A percentile compares a stretch with the other conserved stretches of the same genome.
These are phyloP conservation scores for Euschistus heros DNA, from an alignment of 1,140 invertebrate genomes.

Conservation along the genomic window DNA sequence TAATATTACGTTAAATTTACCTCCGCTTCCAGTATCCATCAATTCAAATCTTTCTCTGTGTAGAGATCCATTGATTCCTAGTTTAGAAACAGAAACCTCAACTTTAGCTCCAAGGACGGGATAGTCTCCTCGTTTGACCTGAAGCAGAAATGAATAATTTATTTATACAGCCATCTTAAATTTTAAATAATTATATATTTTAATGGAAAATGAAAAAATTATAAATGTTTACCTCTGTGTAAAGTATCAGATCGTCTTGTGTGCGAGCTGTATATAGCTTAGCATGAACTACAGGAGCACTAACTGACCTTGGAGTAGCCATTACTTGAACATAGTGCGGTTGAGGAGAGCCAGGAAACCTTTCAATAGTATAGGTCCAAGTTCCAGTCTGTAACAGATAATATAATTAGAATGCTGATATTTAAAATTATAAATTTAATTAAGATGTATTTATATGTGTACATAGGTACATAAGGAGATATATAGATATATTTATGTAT, in stretches of 20 bases:
- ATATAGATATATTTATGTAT: neutral
- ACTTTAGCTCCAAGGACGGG: slow-evolving; percentile 43
- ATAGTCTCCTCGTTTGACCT: slow-evolving; percentile 42
- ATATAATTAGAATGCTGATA: neutral
- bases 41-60: slow-evolving; percentile 40
- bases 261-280: slow-evolving; percentile 35
- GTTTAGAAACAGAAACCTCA: slow-evolving; percentile 38
- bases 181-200: neutral
- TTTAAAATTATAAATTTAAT: slow-evolving; percentile 22
- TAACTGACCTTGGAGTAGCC: slow-evolving; percentile 36
- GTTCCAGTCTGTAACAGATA: slow-evolving; percentile 39
- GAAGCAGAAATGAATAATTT: neutral
- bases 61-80: slow-evolving; percentile 35
- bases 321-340: slow-evolving; percentile 45
- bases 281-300: slow-evolving; percentile 35
- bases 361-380: slow-evolving; percentile 46
- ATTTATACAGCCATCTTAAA: neutral
- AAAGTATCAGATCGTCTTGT: slow-evolving; percentile 37
- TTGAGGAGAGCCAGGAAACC: slow-evolving; percentile 44
- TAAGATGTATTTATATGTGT: neutral
- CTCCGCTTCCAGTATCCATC: slow-evolving; percentile 48
- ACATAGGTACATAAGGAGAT: neutral
- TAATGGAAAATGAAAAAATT: neutral
- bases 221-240: slow-evolving; percentile 36
- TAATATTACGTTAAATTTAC: slow-evolving; percentile 31